These are phyloP conservation scores for Uloborus diversus DNA, from an alignment of 1,140 invertebrate species.

Conservation along the genomic window DNA sequence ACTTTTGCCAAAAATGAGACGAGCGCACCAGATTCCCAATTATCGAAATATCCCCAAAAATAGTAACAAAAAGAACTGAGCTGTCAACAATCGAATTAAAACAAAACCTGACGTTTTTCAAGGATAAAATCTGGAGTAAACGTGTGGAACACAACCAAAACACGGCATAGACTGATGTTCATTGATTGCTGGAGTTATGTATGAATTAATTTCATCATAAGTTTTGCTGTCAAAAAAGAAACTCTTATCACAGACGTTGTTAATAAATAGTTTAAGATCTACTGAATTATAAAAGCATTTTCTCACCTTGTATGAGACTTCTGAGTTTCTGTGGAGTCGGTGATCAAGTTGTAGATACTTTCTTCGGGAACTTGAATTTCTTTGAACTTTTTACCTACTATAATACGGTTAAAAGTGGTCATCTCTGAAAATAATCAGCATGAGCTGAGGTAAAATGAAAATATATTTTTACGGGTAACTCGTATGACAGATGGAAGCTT, in stretches of 20 bases:
- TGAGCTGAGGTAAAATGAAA: background rate
- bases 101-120: background rate
- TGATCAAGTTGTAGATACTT: constrained; percentile 37
- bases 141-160: background rate
- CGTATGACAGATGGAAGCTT: background rate
- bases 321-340: background rate
- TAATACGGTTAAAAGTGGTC: constrained; percentile 20
- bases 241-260: background rate
- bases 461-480: background rate
- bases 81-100: background rate
- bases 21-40: background rate
- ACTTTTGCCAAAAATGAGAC: no score
- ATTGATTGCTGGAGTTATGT: no score
- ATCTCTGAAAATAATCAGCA: constrained; percentile 9
- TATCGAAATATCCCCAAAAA: background rate
- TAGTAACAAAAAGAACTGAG: background rate
- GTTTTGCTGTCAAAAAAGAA: background rate
- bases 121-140: background rate
- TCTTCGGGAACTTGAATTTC: constrained; percentile 32
- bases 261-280: background rate
- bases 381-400: constrained; percentile 26
- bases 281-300: background rate
- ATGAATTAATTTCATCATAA: no score
- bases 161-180: background rate
- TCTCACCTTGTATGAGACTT: constrained; percentile 9